These are phyloP conservation scores for Condylura cristata DNA, from an alignment of 2,113 vertebrate genomes.

Conservation along the genomic window DNA sequence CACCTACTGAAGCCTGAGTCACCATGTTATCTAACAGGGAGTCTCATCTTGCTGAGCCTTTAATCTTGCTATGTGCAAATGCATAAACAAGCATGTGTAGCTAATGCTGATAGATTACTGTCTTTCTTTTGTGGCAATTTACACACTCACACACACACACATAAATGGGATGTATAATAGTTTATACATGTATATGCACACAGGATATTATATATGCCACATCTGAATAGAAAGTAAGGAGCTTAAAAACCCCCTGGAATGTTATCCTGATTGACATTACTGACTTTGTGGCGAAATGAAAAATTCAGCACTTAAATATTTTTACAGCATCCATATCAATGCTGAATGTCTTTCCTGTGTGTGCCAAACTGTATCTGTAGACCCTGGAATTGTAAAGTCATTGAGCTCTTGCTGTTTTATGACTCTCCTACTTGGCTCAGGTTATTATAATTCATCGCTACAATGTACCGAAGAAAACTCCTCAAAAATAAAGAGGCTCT, in stretches of 20 bases:
- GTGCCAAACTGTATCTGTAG: not conserved
- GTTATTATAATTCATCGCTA: not conserved
- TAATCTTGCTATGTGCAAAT: no score
- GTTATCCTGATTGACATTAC: not conserved
- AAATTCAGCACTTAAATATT: not conserved
- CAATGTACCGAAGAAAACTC: not conserved
- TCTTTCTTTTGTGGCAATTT: not conserved
- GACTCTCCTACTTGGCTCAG: not conserved
- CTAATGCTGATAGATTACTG: not conserved
- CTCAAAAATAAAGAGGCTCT: not conserved
- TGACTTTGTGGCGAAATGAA: not conserved
- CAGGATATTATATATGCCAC: no score
- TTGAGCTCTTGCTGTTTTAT: not conserved
- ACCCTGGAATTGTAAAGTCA: not conserved
- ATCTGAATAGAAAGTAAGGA: not conserved
- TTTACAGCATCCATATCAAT: not conserved
- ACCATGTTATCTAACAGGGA: not conserved
- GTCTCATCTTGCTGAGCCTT: not conserved
- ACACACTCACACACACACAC: no score
- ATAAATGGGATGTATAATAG: no score
- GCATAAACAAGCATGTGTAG: not conserved
- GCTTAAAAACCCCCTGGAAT: not conserved
- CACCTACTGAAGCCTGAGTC: not conserved
- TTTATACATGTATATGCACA: no score
- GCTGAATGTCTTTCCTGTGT: not conserved